Evolutionary conservation across 2,888 invertebrate genomes (phyloP).

Genomic region (Sisyra nigra): DNA sequence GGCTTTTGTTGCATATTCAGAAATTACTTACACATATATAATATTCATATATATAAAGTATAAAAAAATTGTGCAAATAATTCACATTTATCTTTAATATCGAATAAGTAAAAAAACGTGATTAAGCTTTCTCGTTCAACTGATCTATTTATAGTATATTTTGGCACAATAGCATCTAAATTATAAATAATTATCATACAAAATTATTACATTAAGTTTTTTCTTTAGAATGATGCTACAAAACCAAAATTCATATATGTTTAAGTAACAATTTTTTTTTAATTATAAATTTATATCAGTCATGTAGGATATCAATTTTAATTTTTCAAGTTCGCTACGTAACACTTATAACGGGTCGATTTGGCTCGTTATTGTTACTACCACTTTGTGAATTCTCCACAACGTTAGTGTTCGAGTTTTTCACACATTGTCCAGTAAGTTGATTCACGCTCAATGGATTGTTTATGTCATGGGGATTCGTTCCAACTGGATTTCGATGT

Average conservation of each 20-base stretch:
- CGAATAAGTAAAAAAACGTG: too few relatives aligned
- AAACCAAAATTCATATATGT: neutral
- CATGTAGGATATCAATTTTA: neutral
- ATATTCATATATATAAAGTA: too few relatives aligned
- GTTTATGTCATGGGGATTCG: slow-evolving; percentile 82
- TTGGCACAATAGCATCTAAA: too few relatives aligned
- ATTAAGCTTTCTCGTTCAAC: too few relatives aligned
- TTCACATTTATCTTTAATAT: too few relatives aligned
- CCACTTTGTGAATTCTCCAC: slow-evolving; percentile 18
- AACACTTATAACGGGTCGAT: slow-evolving; percentile 28
- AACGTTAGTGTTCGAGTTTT: slow-evolving; percentile 16
- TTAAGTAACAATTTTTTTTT: slow-evolving; percentile 3
- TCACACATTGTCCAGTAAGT: slow-evolving; percentile 52
- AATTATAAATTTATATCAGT: slow-evolving; percentile 1
- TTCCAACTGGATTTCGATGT: slow-evolving; percentile 68
- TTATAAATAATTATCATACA: too few relatives aligned
- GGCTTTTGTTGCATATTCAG: neutral
- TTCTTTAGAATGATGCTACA: too few relatives aligned
- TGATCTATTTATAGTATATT: too few relatives aligned
- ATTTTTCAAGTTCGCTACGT: slow-evolving; percentile 22
- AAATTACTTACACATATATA: neutral
- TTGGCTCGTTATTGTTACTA: slow-evolving; percentile 24
- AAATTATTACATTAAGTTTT: too few relatives aligned
- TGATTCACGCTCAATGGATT: slow-evolving; percentile 86
- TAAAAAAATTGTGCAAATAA: too few relatives aligned